Conservation (phyloP, 2,113 vertebrate genomes). For the Hypocryptadius cinnamomeus region DNA sequence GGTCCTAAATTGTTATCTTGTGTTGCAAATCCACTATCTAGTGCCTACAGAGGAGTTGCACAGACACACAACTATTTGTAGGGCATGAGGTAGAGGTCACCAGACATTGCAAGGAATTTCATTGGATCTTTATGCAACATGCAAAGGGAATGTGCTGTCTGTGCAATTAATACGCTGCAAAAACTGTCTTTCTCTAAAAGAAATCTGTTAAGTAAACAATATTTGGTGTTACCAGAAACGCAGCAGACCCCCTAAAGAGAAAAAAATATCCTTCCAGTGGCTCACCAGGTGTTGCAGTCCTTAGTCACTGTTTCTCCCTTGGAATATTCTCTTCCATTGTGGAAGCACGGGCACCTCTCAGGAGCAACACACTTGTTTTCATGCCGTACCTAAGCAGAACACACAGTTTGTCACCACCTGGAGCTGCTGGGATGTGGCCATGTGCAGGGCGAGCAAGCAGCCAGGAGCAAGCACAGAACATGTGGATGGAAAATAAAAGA, state of each 20-base stretch:
- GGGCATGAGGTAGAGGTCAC: neutral
- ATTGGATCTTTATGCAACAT: neutral
- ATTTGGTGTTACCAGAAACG: neutral
- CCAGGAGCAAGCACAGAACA: neutral
- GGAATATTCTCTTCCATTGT: conserved; percentile 82
- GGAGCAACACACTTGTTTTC: conserved; percentile 79
- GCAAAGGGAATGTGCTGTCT: neutral
- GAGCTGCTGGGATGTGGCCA: too few species aligned
- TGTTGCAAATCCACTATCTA: neutral
- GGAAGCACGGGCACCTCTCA: conserved; percentile 89
- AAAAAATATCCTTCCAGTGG: neutral
- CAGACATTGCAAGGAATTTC: neutral
- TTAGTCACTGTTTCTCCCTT: conserved; percentile 76
- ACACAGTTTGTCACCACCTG: neutral
- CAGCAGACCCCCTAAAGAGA: neutral
- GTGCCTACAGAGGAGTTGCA: neutral
- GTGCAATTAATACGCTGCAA: neutral
- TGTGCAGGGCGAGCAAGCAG: rapidly evolving
- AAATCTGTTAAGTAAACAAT: neutral
- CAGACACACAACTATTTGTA: neutral
- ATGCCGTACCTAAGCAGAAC: conserved; percentile 78
- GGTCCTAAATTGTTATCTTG: neutral
- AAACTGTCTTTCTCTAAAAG: neutral
- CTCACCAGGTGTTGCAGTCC: conserved; percentile 94
- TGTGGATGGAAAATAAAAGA: neutral